Evolutionary conservation across 2,113 vertebrate genomes (phyloP).

Genomic region (Desmodus rotundus): DNA sequence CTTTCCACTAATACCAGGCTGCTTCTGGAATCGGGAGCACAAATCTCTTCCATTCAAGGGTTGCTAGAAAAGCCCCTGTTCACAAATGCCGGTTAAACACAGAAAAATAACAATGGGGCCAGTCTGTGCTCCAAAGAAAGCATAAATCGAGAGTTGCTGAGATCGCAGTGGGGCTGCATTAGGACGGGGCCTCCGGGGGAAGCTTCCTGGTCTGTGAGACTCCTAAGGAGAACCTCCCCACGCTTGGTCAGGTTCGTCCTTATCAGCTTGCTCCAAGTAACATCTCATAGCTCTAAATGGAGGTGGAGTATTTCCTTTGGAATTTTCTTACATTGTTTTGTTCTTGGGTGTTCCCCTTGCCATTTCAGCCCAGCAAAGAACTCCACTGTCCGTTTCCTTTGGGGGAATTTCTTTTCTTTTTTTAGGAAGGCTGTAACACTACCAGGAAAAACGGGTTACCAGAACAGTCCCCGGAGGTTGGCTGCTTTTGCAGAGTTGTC

Average conservation of each 20-base stretch:
- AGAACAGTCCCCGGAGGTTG: neutral
- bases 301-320: slow-evolving; percentile 50
- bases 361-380: neutral
- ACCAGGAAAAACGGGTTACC: slow-evolving; percentile 24
- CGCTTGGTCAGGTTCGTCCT: neutral
- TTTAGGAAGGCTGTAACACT: neutral
- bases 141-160: neutral
- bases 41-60: neutral
- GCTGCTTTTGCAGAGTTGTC: neutral
- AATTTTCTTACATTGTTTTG: slow-evolving; percentile 69
- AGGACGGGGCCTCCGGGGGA: neutral
- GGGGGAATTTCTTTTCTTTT: neutral
- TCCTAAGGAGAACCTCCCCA: neutral
- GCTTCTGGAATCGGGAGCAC: neutral
- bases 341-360: slow-evolving; percentile 29
- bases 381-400: slow-evolving; percentile 46
- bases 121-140: neutral
- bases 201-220: neutral
- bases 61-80: neutral
- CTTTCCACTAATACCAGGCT: neutral
- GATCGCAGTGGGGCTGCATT: accelerated
- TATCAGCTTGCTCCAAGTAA: neutral
- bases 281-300: neutral
- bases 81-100: neutral
- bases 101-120: neutral